Evolutionary conservation across 2,113 vertebrate genomes (phyloP), one percentile per base, ranked within the genome.

Genomic region (Dasyornis broadbenti): DNA sequence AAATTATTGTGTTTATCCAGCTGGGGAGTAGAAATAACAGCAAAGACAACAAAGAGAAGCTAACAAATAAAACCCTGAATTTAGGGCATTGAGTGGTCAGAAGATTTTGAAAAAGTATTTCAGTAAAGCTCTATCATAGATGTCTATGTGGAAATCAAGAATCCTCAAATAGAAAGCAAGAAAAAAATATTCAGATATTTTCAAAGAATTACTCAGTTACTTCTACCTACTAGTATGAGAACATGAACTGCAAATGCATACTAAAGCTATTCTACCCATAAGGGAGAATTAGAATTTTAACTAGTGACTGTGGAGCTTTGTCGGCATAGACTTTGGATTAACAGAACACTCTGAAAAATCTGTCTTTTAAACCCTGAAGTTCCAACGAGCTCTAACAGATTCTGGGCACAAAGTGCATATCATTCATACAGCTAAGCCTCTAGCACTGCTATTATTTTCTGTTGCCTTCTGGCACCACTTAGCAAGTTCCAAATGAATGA

Each of bases 391-490:
- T 42, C 7, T 45, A 73, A 69, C 10, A 82, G 45, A 89, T 70
- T 91, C 71, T 53, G 60, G 79, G 68, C 28, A 68, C 56, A 89
- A 93, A 53, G 42, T 78, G 42, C 40, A 1, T 68, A 64, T 89
- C 82, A 68, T 83, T 96, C 90, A 81, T 14, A 42, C 28, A 90
- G 37, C 56, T 73, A 66, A 81, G 64, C 39, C 60, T 90, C 81
- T 75, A 92, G 39, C 44, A 33, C 26, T 44, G 68, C 79, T 86
- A 56, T 80, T 93, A 77, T 88, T 90, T 96, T 94, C 85, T 86
- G 31, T 66, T 78, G 52, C 89, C 76, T 95, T 91, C 94, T 96
- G 92, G 85, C 85, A 95, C 10, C 56, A 42, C 49, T 95, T 81
- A 78, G 47, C 14, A 75, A 81, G 52, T 64, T 90, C 9, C 60